phyloP scores from a whole-genome alignment of 2,113 vertebrate genomes.

The Cariama cristata region DNA sequence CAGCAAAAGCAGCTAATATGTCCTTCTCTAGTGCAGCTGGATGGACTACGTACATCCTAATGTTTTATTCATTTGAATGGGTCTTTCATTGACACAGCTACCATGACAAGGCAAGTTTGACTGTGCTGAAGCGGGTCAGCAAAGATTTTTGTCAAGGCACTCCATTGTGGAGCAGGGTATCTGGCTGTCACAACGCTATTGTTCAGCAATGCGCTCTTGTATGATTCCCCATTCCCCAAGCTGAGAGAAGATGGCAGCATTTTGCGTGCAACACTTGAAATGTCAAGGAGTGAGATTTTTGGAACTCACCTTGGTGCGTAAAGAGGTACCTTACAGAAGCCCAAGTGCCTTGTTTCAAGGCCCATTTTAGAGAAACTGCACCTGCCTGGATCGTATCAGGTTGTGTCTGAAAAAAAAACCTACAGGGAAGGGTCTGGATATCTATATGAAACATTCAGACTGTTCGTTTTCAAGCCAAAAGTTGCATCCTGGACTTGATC shows the following conservation, averaged over 20 bases:
- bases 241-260: background rate
- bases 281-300: background rate
- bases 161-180: background rate
- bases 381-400: background rate
- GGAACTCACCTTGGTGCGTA: background rate
- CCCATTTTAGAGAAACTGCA: background rate
- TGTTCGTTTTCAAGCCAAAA: background rate
- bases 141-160: constrained; percentile 6
- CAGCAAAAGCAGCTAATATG: background rate
- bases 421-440: background rate
- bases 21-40: background rate
- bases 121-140: background rate
- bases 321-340: background rate
- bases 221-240: background rate
- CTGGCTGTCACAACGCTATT: background rate
- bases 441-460: background rate
- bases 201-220: background rate
- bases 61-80: constrained; percentile 39
- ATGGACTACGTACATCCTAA: background rate
- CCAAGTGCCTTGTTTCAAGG: background rate
- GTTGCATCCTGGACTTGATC: background rate
- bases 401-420: background rate
- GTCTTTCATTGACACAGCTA: constrained; percentile 11
- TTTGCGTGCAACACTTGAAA: background rate
- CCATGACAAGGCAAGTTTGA: constrained; percentile 52